phyloP scores from a whole-genome alignment of 2,888 invertebrate genomes.

The Ethmia dodecea region DNA sequence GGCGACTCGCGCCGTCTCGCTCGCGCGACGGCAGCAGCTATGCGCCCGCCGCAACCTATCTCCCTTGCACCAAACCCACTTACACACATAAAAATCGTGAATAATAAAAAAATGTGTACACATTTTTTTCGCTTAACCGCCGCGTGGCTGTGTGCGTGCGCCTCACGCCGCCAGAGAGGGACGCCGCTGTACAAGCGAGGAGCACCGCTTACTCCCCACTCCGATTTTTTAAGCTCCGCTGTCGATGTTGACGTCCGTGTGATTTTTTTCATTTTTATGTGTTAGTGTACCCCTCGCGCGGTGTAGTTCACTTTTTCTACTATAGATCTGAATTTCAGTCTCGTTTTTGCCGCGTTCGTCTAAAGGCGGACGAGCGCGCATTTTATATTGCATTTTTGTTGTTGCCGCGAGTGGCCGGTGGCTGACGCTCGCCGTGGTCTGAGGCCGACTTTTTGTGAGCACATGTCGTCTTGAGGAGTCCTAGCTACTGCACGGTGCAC shows the following conservation, averaged over 20 bases:
- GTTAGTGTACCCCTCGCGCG: slow-evolving; percentile 76
- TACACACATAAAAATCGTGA: slow-evolving; percentile 78
- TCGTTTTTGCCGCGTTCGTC: slow-evolving; percentile 77
- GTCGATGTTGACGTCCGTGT: slow-evolving; percentile 68
- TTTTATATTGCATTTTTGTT: slow-evolving; percentile 69
- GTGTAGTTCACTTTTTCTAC: slow-evolving; percentile 79
- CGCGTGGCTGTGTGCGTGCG: slow-evolving; percentile 59
- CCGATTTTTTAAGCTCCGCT: slow-evolving; percentile 73
- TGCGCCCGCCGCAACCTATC: slow-evolving; percentile 39
- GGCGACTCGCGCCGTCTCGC: slow-evolving; percentile 56
- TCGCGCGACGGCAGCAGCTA: slow-evolving; percentile 29
- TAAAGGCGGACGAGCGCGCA: slow-evolving; percentile 71
- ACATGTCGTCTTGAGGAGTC: slow-evolving; percentile 54
- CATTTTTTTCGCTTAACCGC: slow-evolving; percentile 77
- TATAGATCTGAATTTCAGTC: slow-evolving; percentile 79
- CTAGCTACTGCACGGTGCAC: slow-evolving; percentile 56
- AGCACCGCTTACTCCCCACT: slow-evolving; percentile 56
- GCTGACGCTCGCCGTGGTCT: slow-evolving; percentile 31
- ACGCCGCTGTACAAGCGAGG: slow-evolving; percentile 40
- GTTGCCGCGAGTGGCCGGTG: slow-evolving; percentile 48
- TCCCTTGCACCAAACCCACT: slow-evolving; percentile 67
- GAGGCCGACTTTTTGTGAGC: slow-evolving; percentile 59
- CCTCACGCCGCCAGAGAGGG: slow-evolving; percentile 62
- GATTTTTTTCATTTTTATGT: slow-evolving; percentile 77
- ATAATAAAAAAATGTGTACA: slow-evolving; percentile 78